Percentiles rank a stretch among this genome's conserved stretches.
These are phyloP conservation scores for Diarsia brunnea DNA, from an alignment of 2,888 invertebrate species.

Conservation along the genomic window DNA sequence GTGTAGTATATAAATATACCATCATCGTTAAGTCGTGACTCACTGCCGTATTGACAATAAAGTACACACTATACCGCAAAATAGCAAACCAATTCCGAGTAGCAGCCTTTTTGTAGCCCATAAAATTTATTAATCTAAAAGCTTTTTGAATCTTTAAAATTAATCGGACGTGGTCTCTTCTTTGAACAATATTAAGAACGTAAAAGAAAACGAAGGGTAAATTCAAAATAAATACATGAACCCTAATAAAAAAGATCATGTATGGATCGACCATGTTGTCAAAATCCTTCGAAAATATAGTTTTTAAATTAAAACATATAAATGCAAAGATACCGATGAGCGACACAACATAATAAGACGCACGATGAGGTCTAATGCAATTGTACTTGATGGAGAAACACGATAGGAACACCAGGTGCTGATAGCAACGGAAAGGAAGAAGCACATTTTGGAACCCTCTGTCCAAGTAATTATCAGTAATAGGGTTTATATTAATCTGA, in stretches of 20 bases:
- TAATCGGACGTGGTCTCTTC: no score
- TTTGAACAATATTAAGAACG: no score
- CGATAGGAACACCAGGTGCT: constrained; percentile 29
- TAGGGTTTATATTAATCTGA: constrained; percentile 1
- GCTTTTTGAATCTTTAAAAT: no score
- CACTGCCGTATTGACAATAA: neutral
- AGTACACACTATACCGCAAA: neutral
- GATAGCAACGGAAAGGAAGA: constrained; percentile 17
- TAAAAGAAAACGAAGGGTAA: neutral
- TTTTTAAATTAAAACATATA: neutral
- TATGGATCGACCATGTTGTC: neutral
- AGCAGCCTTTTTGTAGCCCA: neutral
- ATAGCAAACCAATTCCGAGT: constrained; percentile 21
- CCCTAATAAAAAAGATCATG: neutral
- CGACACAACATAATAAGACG: constrained; percentile 15
- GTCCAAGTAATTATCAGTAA: constrained; percentile 16
- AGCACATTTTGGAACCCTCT: constrained; percentile 19
- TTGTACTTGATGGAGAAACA: constrained; percentile 13
- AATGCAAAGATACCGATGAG: constrained; percentile 10
- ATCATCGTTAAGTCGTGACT: neutral
- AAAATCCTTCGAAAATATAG: neutral
- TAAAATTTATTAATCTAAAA: no score
- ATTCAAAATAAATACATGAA: neutral
- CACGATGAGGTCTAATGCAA: constrained; percentile 37
- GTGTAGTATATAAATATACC: constrained; percentile 6